A percentile compares a stretch with the other conserved stretches of the same genome.
phyloP scores from a whole-genome alignment of 2,888 invertebrate species.

The Chymomyza caudatula region DNA sequence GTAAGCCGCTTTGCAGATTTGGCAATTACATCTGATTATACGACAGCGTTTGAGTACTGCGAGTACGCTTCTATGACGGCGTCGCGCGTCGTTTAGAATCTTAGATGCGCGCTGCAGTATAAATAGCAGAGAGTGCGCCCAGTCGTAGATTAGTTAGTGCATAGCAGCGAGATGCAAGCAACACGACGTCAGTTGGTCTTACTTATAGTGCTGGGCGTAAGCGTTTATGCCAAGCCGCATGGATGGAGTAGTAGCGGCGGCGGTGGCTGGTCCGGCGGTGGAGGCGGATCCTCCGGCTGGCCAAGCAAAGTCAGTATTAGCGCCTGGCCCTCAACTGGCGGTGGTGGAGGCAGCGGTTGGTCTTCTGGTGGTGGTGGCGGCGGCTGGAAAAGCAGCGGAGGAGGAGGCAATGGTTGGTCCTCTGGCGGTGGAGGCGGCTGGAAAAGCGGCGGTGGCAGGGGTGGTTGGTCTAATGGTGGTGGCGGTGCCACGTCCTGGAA shows the following conservation, averaged over 20 bases:
- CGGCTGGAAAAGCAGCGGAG: constrained; percentile 45
- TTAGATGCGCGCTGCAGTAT: constrained; percentile 55
- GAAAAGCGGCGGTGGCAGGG: constrained; percentile 36
- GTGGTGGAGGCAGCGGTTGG: constrained; percentile 8
- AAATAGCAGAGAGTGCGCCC: constrained; percentile 58
- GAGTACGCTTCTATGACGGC: constrained; percentile 11
- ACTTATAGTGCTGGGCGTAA: constrained; percentile 39
- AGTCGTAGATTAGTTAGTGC: constrained; percentile 63
- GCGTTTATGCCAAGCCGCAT: constrained; percentile 50
- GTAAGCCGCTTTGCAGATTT: constrained; percentile 40
- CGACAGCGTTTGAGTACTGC: constrained; percentile 17
- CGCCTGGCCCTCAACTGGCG: constrained; percentile 19
- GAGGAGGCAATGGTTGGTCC: constrained; percentile 6
- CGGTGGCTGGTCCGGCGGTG: constrained; percentile 32
- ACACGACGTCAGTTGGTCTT: constrained; percentile 29
- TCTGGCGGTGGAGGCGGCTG: constrained; percentile 17
- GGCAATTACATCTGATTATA: constrained; percentile 68
- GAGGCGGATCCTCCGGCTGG: constrained; percentile 41
- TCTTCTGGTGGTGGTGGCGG: constrained; percentile 17
- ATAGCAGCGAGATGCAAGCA: constrained; percentile 60
- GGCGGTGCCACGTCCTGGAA: background rate
- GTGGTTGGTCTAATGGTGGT: background rate
- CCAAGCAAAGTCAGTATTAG: constrained; percentile 20
- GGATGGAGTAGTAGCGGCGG: constrained; percentile 55
- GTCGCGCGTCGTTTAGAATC: constrained; percentile 41